Base-by-base conservation (phyloP, 2,797 vertebrate species). In the Ctenosaura bakeri region DNA sequence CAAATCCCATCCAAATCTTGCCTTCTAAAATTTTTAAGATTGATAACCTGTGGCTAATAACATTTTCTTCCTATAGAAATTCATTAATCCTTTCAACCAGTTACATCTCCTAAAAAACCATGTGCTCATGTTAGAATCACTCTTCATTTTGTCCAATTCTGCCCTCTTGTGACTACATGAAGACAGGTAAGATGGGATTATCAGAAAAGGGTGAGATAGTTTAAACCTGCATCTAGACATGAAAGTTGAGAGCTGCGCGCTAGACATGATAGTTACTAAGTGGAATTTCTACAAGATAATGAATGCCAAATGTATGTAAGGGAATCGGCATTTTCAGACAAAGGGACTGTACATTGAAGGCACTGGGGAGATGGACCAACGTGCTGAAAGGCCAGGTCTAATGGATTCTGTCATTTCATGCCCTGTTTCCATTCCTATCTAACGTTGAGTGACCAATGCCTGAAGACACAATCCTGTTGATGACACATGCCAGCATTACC, bases 101-200 rank as follows among this genome's bases (percentile, higher is more conserved):
- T 16, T 32, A 26, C 26, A 77, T 29, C 42, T 20, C 18, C 32
- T 24, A n/a, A 76, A 76, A 83, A 22, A 29, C 35, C 80, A 77
- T 35, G 29, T 38, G 73, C 29, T 46, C 32, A 77, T 26, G 35
- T 26, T 22, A 69, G 24, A 54, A 54, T 56, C 12, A 42, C 20
- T 59, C 80, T 89, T 29, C 71, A 0, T 76, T 64, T 89, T 91
- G 93, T 87, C 93, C 89, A 71, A 76, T 0, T 82, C 91, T 95
- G 92, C 94, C 95, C 92, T 81, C 94, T 91, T 77, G 94, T 93
- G 94, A 90, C 77, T 7, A 14, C 35, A 83, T 89, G 81, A 71
- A 0, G 20, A 66, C 1, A 13, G 38, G 4, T 86, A 71, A n/a
- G 5, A 52, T 35, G 42, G 24, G n/a, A 59, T 42, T 24, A 64